Base-by-base conservation (phyloP, 2,888 invertebrate species). In the Epinotia brunnichana region DNA sequence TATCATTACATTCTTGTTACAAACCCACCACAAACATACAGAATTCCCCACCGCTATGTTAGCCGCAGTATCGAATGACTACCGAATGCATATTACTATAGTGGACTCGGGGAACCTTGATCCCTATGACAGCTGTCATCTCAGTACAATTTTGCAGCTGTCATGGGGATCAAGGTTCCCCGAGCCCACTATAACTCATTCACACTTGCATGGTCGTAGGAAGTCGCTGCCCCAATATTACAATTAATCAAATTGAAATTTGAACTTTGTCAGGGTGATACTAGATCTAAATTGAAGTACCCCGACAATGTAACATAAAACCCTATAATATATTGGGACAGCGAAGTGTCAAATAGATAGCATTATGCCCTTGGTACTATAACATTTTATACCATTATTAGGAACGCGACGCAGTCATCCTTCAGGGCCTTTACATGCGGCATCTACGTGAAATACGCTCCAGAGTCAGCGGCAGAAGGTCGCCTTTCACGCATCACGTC, bases 401-500 rank as follows among this genome's bases (percentile, higher is more conserved):
- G 21, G 60, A 61, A 69, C 62, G 69, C 69, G 69, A 69, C 69
- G 69, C 69, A 24, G 41, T 61, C n/a, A 19, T 56, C 66, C 15
- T 54, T 54, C 3, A 13, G 54, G 19, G 64, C 39, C 51, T 44
- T 21, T 44, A 21, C 19, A 57, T 13, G 41, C 56, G n/a, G 21
- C 24, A 24, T 11, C 24, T 48, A 19, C n/a, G 24, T 15, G n/a
- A 2, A 24, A 2, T 9, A 44, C 48, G 19, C 13, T 21, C n/a
- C n/a, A 13, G 13, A 41, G 7, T 48, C 48, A n/a, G n/a, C n/a
- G n/a, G n/a, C n/a, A 24, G 21, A 24, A 24, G 21, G 21, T 24
- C 21, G 21, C 21, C 21, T 2, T n/a, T 48, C 15, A 5, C 13
- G n/a, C n/a, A 48, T 41, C 11, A 11, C 44, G 44, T 41, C 3